Evolutionary conservation across 2,113 vertebrate genomes (phyloP).

Genomic region (Epinephelus cyanopodus): DNA sequence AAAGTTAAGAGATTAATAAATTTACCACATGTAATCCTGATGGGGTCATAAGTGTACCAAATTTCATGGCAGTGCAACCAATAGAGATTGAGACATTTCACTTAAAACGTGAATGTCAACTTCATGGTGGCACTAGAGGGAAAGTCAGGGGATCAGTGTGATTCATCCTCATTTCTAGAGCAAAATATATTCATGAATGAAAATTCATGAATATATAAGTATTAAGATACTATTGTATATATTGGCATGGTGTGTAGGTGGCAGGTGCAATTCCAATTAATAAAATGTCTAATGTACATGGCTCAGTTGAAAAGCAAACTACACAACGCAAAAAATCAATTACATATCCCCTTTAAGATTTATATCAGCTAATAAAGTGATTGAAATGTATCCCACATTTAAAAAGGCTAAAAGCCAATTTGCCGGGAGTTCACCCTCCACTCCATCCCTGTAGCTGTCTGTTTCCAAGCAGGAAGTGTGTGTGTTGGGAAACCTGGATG

Average conservation of each 20-base stretch:
- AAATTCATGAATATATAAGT: not conserved
- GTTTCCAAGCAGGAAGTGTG: constrained; percentile 47
- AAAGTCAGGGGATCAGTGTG: no score
- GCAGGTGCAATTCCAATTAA: not conserved
- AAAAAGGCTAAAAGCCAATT: not conserved
- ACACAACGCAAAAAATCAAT: not conserved
- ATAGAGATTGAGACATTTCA: no score
- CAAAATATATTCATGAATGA: not conserved
- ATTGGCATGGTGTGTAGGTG: not conserved
- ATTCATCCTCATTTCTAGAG: no score
- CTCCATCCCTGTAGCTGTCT: constrained; percentile 4
- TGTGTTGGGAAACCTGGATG: constrained; percentile 39
- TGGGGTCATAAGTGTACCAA: no score
- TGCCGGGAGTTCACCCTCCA: not conserved
- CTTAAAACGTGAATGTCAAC: no score
- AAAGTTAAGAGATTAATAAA: no score
- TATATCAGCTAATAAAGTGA: not conserved
- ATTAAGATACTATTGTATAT: not conserved
- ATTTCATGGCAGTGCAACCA: no score
- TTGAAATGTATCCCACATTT: not conserved
- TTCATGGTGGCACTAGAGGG: no score
- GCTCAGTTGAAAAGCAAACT: not conserved
- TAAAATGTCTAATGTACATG: no score
- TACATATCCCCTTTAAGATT: not conserved
- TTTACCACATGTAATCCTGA: no score